phyloP scores from a whole-genome alignment of 2,888 invertebrate species.

The Cosmorhoe ocellata region DNA sequence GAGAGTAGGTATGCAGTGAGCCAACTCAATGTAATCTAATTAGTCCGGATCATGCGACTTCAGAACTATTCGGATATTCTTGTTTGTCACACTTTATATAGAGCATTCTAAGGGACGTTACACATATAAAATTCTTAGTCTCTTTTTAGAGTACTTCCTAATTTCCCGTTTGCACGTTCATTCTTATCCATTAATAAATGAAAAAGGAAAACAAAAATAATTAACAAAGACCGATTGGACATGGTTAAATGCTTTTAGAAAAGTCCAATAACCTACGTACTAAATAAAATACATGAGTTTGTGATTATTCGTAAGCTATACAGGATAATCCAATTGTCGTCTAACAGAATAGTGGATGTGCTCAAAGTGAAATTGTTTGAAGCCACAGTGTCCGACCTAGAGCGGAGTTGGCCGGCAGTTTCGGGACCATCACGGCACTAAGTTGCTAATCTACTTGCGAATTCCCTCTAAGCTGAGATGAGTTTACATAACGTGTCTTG shows the following conservation, averaged over 20 bases:
- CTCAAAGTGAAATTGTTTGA: constrained; percentile 22
- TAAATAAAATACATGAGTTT: too few species aligned
- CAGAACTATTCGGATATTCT: constrained; percentile 13
- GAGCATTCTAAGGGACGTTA: neutral
- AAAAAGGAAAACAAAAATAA: too few species aligned
- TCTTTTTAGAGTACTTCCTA: neutral
- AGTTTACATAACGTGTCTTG: constrained; percentile 23
- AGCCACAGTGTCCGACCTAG: constrained; percentile 30
- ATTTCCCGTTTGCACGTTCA: too few species aligned
- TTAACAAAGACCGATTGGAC: too few species aligned
- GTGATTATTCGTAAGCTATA: neutral
- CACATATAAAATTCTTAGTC: neutral
- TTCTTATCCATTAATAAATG: too few species aligned
- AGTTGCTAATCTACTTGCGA: constrained; percentile 39
- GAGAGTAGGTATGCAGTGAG: constrained; percentile 6
- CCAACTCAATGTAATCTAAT: constrained; percentile 21
- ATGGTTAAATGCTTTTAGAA: too few species aligned
- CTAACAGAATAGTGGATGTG: constrained; percentile 8
- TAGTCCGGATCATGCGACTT: constrained; percentile 21
- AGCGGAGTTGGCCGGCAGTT: constrained; percentile 19
- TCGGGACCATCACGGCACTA: constrained; percentile 24
- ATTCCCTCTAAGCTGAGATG: constrained; percentile 25
- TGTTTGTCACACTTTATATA: constrained; percentile 8
- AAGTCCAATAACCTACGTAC: too few species aligned
- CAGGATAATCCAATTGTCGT: constrained; percentile 8